Evolutionary conservation across 92 coral and sea anemone species (phyloP).

Genomic region (Bergia sp.): DNA sequence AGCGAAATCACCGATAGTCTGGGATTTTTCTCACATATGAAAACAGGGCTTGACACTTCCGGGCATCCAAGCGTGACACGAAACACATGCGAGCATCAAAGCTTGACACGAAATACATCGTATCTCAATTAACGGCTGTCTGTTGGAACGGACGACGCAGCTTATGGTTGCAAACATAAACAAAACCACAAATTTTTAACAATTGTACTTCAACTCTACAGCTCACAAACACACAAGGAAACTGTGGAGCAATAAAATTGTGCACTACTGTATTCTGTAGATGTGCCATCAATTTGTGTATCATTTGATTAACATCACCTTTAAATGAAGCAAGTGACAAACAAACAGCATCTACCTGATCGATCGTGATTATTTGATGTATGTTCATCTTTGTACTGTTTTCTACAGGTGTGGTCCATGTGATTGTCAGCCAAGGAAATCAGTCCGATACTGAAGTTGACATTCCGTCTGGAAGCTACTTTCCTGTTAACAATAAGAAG

Average conservation of each 20-base stretch:
- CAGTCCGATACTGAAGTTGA: constrained; percentile 52
- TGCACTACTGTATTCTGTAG: background rate
- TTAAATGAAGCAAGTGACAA: background rate
- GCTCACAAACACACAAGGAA: too few species aligned
- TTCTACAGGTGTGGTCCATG: constrained; percentile 48
- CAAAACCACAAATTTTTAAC: too few species aligned
- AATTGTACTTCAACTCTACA: too few species aligned
- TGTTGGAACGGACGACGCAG: too few species aligned
- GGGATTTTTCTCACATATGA: too few species aligned
- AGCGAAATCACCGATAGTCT: too few species aligned
- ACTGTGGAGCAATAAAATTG: background rate
- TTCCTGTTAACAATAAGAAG: constrained; percentile 49
- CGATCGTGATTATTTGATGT: background rate
- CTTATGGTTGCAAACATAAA: too few species aligned
- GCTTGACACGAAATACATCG: too few species aligned
- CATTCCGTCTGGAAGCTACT: constrained; percentile 60
- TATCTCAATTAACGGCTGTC: too few species aligned
- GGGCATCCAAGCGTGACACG: too few species aligned
- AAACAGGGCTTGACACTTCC: too few species aligned
- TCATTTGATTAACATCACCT: background rate
- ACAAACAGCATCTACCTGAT: background rate
- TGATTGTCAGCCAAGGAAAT: constrained; percentile 42
- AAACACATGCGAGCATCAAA: too few species aligned
- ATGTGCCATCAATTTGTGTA: background rate
- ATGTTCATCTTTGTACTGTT: background rate